phyloP scores from a whole-genome alignment of 2,888 invertebrate species.

The Epistrophe grossulariae region DNA sequence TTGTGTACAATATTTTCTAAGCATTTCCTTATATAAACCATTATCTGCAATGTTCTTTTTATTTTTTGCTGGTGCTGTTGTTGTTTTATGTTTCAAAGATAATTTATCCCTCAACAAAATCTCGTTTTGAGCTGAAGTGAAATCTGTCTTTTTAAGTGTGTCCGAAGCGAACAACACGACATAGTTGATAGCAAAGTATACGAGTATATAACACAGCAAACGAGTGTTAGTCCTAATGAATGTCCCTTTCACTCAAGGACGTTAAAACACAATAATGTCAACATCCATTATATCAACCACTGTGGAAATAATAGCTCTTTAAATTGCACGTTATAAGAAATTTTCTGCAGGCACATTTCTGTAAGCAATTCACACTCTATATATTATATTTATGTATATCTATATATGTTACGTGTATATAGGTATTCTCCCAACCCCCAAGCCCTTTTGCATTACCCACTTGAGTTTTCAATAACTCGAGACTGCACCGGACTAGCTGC shows the following conservation, averaged over 20 bases:
- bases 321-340: constrained; percentile 73
- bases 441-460: neutral
- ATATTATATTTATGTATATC: neutral
- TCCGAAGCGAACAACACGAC: constrained; percentile 39
- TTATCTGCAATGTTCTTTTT: constrained; percentile 9
- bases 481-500: constrained; percentile 52
- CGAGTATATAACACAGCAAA: constrained; percentile 2
- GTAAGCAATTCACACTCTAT: constrained; percentile 65
- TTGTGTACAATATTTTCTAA: neutral
- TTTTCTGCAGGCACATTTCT: constrained; percentile 71
- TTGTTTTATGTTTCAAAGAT: constrained; percentile 22
- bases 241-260: constrained; percentile 73
- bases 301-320: constrained; percentile 74
- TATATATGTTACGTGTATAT: neutral
- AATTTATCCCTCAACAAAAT: constrained; percentile 45
- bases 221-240: constrained; percentile 68
- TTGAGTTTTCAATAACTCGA: constrained; percentile 67
- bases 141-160: constrained; percentile 54
- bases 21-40: neutral
- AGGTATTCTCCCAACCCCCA: neutral
- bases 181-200: constrained; percentile 12
- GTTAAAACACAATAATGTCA: constrained; percentile 74
- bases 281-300: constrained; percentile 74
- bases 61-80: neutral
- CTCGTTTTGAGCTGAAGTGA: constrained; percentile 45